A percentile compares a stretch with the other conserved stretches of the same genome.
Evolutionary conservation across 2,888 invertebrate genomes (phyloP).

Genomic region (Eupithecia dodoneata): DNA sequence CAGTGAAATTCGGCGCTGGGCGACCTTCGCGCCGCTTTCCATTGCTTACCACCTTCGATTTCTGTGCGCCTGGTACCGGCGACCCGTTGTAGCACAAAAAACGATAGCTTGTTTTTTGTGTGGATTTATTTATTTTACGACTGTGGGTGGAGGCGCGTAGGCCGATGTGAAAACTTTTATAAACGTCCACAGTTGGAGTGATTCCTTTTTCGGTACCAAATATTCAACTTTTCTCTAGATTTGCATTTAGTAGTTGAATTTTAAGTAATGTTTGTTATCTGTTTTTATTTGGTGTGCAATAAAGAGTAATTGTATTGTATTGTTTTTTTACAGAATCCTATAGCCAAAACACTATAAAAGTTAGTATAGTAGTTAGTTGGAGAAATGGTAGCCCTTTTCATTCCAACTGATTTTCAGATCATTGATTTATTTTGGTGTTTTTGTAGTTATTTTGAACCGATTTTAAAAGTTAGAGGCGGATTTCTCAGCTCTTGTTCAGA

Average conservation of each 20-base stretch:
- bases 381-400: not conserved
- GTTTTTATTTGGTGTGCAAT: no score
- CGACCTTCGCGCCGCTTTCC: slow-evolving; percentile 72
- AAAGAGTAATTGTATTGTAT: no score
- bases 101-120: slow-evolving; percentile 35
- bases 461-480: not conserved
- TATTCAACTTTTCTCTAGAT: not conserved
- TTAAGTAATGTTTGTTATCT: no score
- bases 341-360: not conserved
- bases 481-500: not conserved
- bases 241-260: not conserved
- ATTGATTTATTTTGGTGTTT: not conserved
- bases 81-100: slow-evolving; percentile 55
- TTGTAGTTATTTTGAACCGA: not conserved
- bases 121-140: slow-evolving; percentile 8
- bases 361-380: no score
- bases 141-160: slow-evolving; percentile 3
- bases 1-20: slow-evolving; percentile 70
- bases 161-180: not conserved
- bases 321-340: no score
- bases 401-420: not conserved
- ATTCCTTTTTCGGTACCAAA: not conserved
- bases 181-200: not conserved
- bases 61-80: slow-evolving; percentile 64
- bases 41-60: slow-evolving; percentile 63